phyloP scores from a whole-genome alignment of 2,888 invertebrate genomes.

The Erebia aethiops region DNA sequence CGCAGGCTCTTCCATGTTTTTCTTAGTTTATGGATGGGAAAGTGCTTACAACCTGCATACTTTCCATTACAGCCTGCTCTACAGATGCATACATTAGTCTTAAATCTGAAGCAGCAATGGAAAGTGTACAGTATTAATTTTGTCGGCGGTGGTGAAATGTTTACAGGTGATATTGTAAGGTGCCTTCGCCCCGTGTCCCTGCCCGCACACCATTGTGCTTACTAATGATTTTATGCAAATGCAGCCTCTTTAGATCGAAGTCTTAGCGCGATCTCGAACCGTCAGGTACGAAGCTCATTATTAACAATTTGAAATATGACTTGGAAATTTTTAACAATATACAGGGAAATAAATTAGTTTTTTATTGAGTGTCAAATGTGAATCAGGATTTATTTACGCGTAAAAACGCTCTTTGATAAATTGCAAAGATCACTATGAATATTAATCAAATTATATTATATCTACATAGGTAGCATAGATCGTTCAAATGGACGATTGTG shows the following conservation, averaged over 20 bases:
- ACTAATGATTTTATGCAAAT: constrained; percentile 84
- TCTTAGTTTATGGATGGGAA: constrained; percentile 52
- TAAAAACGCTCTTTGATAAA: constrained; percentile 25
- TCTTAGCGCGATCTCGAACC: constrained; percentile 82
- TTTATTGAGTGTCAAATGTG: constrained; percentile 55
- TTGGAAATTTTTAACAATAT: constrained; percentile 70
- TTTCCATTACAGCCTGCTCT: constrained; percentile 52
- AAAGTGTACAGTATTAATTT: constrained; percentile 27
- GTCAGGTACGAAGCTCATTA: constrained; percentile 82
- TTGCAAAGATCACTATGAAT: constrained; percentile 21
- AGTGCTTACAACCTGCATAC: constrained; percentile 39
- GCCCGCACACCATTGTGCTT: constrained; percentile 81
- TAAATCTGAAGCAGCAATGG: constrained; percentile 48
- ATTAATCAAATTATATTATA: not conserved
- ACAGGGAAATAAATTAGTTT: constrained; percentile 67
- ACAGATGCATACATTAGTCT: not conserved
- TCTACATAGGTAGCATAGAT: not conserved
- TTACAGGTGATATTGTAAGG: constrained; percentile 70
- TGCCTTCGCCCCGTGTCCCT: constrained; percentile 78
- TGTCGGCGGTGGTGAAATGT: constrained; percentile 52
- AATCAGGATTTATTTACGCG: constrained; percentile 29
- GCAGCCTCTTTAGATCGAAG: constrained; percentile 82
- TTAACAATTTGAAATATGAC: constrained; percentile 82
- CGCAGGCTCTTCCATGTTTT: constrained; percentile 64
- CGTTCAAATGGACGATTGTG: not conserved